Base-by-base conservation (phyloP, 2,888 invertebrate genomes). In the Terebella lapidaria region DNA sequence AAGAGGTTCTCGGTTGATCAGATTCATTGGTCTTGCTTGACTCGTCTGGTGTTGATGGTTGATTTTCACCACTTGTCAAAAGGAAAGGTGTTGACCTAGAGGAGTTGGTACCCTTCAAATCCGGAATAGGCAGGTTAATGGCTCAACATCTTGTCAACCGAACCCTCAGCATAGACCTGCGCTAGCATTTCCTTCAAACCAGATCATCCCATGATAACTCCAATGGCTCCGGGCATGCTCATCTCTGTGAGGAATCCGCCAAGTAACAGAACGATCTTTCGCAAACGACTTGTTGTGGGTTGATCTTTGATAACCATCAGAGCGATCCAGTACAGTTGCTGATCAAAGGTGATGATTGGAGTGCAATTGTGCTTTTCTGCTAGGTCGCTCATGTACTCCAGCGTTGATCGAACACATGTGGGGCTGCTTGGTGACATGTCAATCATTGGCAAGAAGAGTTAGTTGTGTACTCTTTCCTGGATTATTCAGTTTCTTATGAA, bases 151-250 rank as follows among this genome's bases (percentile, higher is more conserved):
- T 67, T 64, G 15, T 56, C 28, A 10, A 67, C 63, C 5, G 65
- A 58, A 53, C 65, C 62, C 24, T 28, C n/a, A 26, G 68, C 66
- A 61, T 63, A 64, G 26, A 62, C 59, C 25, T 56, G 42, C 35
- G 52, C 59, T 18, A 70, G 55, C 3, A 68, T 45, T 56, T 70
- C 67, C 55, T 63, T 46, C 28, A 69, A 54, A 10, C 68, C 69
- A 47, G 62, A 57, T 15, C 65, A 59, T 35, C 35, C 57, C 65
- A 70, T 70, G 20, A 65, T n/a, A 45, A 56, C 59, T 20, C 70
- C 70, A 28, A 67, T 70, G 52, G 61, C 62, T 18, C 70, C 69
- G n/a, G 69, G 49, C 46, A 68, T 69, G 56, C 67, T 66, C 63
- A 62, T 66, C 3, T 58, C 47, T 20, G 57, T 58, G 46, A 67